Percentiles rank a stretch among this genome's conserved stretches.
These are phyloP conservation scores for Anastatus disparis DNA, from an alignment of 1,140 invertebrate species.

Conservation along the genomic window DNA sequence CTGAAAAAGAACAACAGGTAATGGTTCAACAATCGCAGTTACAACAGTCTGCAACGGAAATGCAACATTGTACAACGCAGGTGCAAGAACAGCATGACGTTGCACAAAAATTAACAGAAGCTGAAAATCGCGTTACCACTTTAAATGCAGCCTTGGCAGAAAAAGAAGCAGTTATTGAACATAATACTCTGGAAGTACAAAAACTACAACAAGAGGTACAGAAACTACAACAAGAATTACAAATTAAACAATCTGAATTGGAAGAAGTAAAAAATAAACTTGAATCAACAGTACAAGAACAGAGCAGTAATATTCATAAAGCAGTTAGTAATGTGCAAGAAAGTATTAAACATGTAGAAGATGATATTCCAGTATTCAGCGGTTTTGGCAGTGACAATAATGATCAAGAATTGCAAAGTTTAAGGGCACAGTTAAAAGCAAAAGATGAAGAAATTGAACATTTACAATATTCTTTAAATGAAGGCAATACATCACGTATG, in stretches of 20 bases:
- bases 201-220: constrained; percentile 31
- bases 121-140: neutral
- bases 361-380: constrained; percentile 46
- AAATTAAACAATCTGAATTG: neutral
- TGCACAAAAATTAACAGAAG: neutral
- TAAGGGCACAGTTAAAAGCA: constrained; percentile 50
- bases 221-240: neutral
- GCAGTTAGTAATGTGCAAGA: neutral
- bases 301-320: neutral
- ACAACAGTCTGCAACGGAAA: neutral
- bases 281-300: neutral
- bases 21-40: neutral
- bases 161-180: constrained; percentile 44
- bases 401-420: constrained; percentile 42
- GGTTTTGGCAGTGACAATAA: constrained; percentile 25
- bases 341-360: neutral
- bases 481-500: constrained; percentile 57
- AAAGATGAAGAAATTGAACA: constrained; percentile 61
- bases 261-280: neutral
- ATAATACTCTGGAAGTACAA: too few relatives aligned
- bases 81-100: neutral
- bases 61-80: neutral
- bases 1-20: neutral
- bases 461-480: constrained; percentile 55
- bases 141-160: constrained; percentile 30